A percentile compares a stretch with the other conserved stretches of the same genome.
Evolutionary conservation across 2,797 vertebrate species (phyloP).

Genomic region (Aratinga solstitialis): DNA sequence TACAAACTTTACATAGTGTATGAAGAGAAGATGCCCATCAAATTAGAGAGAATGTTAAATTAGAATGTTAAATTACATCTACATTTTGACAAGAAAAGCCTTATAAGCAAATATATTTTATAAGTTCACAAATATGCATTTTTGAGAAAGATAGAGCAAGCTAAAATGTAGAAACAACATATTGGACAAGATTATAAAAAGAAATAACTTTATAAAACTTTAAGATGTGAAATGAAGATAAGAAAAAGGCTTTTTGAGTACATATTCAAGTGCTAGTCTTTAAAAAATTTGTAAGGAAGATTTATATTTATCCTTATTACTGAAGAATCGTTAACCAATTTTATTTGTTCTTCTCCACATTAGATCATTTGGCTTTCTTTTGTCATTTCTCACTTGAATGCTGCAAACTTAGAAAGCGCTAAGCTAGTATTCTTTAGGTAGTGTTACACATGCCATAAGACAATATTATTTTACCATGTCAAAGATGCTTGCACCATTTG

Average conservation of each 20-base stretch:
- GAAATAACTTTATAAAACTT: neutral
- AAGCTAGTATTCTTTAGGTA: slow-evolving; percentile 73
- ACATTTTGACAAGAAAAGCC: neutral
- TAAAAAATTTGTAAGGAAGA: slow-evolving; percentile 20
- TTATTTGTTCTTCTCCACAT: slow-evolving; percentile 59
- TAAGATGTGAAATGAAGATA: neutral
- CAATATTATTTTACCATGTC: slow-evolving; percentile 78
- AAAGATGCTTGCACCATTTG: slow-evolving; percentile 81
- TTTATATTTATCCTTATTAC: slow-evolving; percentile 22
- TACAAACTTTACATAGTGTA: neutral
- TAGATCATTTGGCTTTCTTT: slow-evolving; percentile 68
- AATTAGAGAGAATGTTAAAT: neutral
- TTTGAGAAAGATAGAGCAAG: neutral
- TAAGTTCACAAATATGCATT: neutral
- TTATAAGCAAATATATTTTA: neutral
- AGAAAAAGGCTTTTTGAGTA: slow-evolving; percentile 17
- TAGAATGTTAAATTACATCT: neutral
- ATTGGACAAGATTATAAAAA: neutral
- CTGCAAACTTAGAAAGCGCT: slow-evolving; percentile 64
- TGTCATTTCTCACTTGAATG: slow-evolving; percentile 64
- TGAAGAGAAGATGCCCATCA: neutral
- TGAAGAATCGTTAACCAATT: neutral
- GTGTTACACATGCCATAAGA: slow-evolving; percentile 64
- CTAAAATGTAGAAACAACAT: neutral
- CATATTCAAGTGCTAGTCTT: slow-evolving; percentile 7